Conservation (phyloP, 2,797 vertebrate species). For the Lepus oiostolus region DNA sequence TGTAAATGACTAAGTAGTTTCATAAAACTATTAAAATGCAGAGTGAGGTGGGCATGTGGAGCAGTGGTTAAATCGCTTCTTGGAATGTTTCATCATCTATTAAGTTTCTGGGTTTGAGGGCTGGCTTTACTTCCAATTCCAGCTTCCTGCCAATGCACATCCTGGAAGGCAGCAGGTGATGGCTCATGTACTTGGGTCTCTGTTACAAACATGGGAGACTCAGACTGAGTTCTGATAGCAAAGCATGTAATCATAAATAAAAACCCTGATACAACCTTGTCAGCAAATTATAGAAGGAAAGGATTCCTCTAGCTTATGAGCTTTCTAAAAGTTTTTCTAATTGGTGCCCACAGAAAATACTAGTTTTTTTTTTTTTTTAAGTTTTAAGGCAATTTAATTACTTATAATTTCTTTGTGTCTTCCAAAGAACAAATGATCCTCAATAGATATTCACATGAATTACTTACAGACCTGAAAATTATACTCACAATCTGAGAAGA, state of each 20-base stretch:
- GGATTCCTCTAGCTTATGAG: neutral
- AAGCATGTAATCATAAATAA: neutral
- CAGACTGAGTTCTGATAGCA: neutral
- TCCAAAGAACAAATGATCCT: neutral
- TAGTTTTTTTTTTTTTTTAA: neutral
- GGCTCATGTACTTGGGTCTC: too few relatives aligned
- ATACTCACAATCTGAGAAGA: neutral
- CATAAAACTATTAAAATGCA: neutral
- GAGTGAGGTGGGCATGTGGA: too few relatives aligned
- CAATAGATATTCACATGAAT: neutral
- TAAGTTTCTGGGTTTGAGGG: too few relatives aligned
- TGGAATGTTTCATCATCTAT: too few relatives aligned
- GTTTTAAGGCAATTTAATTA: constrained; percentile 1
- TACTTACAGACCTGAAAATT: constrained; percentile 44
- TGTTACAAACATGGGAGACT: too few relatives aligned
- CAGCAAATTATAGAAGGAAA: neutral
- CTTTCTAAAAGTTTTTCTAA: neutral
- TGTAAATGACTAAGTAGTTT: constrained; percentile 34
- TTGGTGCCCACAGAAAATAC: constrained; percentile 26
- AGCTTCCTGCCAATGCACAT: too few relatives aligned
- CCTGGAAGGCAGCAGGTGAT: too few relatives aligned
- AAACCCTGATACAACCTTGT: neutral
- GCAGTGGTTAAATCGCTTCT: too few relatives aligned
- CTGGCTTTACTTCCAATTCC: too few relatives aligned
- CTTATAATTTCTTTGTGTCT: constrained; percentile 36